These are phyloP conservation scores for Eilema sororculum DNA, from an alignment of 2,888 invertebrate species.

Conservation along the genomic window DNA sequence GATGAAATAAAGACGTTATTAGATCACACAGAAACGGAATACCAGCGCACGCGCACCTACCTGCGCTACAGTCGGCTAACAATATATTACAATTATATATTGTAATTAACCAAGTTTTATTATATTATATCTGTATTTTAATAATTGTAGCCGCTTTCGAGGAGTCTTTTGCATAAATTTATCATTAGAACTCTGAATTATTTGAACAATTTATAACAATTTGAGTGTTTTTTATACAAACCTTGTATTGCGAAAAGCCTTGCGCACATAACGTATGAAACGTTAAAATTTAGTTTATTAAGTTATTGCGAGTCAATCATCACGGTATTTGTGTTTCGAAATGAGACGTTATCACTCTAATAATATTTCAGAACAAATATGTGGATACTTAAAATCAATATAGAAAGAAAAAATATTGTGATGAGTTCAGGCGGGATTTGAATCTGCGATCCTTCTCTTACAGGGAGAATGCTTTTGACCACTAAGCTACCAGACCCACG, in stretches of 20 bases:
- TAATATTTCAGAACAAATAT: not conserved
- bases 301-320: slow-evolving; percentile 10
- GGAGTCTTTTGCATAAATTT: slow-evolving; percentile 18
- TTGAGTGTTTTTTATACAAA: slow-evolving; percentile 6
- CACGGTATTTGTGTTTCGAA: not conserved
- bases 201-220: slow-evolving; percentile 15
- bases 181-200: slow-evolving; percentile 15
- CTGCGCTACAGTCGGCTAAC: not conserved
- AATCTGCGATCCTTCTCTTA: too few species aligned
- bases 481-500: too few species aligned
- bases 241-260: slow-evolving; percentile 44
- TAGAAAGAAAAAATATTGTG: too few species aligned
- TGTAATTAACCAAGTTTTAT: slow-evolving; percentile 10
- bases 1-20: not conserved
- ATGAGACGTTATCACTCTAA: not conserved
- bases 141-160: slow-evolving; percentile 15
- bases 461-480: too few species aligned
- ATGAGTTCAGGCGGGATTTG: too few species aligned
- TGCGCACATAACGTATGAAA: slow-evolving; percentile 19
- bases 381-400: too few species aligned
- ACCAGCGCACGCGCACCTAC: too few species aligned
- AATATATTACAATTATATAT: slow-evolving; percentile 9
- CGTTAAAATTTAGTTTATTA: not conserved
- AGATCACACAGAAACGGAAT: slow-evolving; percentile 3
- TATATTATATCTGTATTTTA: slow-evolving; percentile 3